Base-by-base conservation (phyloP, 2,113 vertebrate genomes). In the Equus quagga region DNA sequence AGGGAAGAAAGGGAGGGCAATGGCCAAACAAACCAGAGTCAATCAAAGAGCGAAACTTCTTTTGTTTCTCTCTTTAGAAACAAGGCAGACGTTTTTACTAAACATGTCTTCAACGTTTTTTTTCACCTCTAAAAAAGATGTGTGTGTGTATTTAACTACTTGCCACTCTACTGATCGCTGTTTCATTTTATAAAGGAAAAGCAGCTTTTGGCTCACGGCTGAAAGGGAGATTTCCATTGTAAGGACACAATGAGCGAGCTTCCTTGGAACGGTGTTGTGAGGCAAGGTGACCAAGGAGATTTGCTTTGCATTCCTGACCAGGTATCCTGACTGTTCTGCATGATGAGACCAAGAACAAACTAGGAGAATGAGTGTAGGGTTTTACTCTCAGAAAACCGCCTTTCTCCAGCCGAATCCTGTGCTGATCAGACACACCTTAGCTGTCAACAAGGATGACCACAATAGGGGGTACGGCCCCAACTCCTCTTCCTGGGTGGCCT, bases 31-130 rank as follows among this genome's bases (percentile, higher is more conserved):
- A 36, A 49, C 26, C 21, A 2, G 3, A 67, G 41, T 65, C 33
- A 6, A 2, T 28, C 49, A 44, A 70, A 85, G 56, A 67, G 49
- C 19, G 49, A 72, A 78, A 64, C 28, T 41, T 33, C 41, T 23
- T 26, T 91, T 73, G 5, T 85, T 85, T 87, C 28, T 84, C 65
- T 89, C 65, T 84, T 73, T 80, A 58, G 94, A 67, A 75, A 65
- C 64, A 85, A 79, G 49, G 65, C 58, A 90, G 72, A 11, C 28
- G 19, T 36, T 86, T 87, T 76, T 80, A 33, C 56, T 65, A n/a
- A 65, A 60, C 3, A 36, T 54, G 24, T 44, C 92, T 92, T 78
- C 21, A 23, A 18, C 19, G 8, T 17, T 67, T 80, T 76, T 89
- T 64, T 28, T 26, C 36, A 28, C 3, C 33, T 96, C 23, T 78